Conservation (phyloP, 2,113 vertebrate genomes). For the Otis tarda region DNA sequence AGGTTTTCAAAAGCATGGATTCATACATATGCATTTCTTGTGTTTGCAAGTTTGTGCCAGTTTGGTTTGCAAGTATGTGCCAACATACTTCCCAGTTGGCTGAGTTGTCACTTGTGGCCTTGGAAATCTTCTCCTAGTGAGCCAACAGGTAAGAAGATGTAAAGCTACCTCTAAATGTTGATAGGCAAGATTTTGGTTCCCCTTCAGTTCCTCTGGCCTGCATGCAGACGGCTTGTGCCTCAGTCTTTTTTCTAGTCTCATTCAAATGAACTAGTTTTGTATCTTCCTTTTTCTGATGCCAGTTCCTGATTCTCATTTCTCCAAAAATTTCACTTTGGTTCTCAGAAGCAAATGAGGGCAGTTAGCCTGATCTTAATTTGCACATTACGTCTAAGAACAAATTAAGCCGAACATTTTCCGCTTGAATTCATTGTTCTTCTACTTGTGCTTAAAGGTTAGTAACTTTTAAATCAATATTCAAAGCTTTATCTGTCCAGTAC, state of each 20-base stretch:
- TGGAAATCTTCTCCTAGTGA: neutral
- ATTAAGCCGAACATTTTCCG: neutral
- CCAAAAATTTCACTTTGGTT: neutral
- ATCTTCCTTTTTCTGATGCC: slow-evolving; percentile 2
- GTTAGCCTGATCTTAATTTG: neutral
- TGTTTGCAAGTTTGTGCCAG: neutral
- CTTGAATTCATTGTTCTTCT: neutral
- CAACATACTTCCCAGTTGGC: neutral
- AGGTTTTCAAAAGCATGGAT: neutral
- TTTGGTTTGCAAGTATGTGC: neutral
- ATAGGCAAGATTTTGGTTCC: neutral
- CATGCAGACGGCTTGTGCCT: neutral
- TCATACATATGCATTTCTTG: neutral
- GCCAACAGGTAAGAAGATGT: neutral
- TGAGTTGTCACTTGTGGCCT: neutral
- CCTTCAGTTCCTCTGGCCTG: neutral
- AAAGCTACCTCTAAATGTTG: neutral
- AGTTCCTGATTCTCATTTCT: slow-evolving; percentile 49
- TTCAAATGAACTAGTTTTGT: neutral
- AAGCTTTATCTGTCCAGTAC: neutral
- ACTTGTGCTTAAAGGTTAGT: neutral
- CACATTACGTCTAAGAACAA: neutral
- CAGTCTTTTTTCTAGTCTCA: neutral
- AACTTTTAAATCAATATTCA: neutral
- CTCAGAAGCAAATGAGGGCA: neutral